Conservation (phyloP, 2,888 invertebrate genomes). For the Cheilosia soror region DNA sequence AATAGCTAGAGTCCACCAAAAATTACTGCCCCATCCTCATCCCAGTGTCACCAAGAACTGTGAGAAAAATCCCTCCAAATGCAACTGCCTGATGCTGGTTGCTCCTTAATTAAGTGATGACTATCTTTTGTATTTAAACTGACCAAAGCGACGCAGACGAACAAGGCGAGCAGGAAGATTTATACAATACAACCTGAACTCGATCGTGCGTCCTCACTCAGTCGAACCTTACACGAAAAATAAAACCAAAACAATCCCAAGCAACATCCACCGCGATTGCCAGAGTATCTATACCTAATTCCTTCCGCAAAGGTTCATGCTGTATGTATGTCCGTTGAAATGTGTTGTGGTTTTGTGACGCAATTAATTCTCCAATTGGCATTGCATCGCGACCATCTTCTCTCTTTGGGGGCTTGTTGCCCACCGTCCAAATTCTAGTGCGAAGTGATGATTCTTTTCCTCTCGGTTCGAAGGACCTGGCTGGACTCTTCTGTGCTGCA, state of each 20-base stretch:
- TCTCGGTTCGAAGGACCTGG: slow-evolving; percentile 46
- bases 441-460: slow-evolving; percentile 71
- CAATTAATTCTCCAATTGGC: slow-evolving; percentile 75
- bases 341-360: slow-evolving; percentile 74
- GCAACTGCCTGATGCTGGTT: slow-evolving; percentile 8
- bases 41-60: slow-evolving; percentile 8
- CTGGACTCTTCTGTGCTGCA: neutral
- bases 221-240: slow-evolving; percentile 7
- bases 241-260: neutral
- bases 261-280: neutral
- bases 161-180: slow-evolving; percentile 45
- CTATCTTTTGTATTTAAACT: slow-evolving; percentile 60
- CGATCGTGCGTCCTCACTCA: slow-evolving; percentile 69
- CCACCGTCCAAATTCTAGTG: slow-evolving; percentile 67
- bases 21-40: neutral
- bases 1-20: neutral
- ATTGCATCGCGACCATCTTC: slow-evolving; percentile 58
- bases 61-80: slow-evolving; percentile 35
- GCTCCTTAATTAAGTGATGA: slow-evolving; percentile 70
- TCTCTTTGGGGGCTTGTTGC: slow-evolving; percentile 51
- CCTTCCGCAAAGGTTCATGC: slow-evolving; percentile 50
- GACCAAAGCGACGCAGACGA: slow-evolving; percentile 28
- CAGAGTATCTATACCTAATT: slow-evolving; percentile 32
- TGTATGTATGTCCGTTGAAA: slow-evolving; percentile 32
- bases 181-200: slow-evolving; percentile 61